Conservation (phyloP, 2,797 vertebrate species). For the Falco berigora region DNA sequence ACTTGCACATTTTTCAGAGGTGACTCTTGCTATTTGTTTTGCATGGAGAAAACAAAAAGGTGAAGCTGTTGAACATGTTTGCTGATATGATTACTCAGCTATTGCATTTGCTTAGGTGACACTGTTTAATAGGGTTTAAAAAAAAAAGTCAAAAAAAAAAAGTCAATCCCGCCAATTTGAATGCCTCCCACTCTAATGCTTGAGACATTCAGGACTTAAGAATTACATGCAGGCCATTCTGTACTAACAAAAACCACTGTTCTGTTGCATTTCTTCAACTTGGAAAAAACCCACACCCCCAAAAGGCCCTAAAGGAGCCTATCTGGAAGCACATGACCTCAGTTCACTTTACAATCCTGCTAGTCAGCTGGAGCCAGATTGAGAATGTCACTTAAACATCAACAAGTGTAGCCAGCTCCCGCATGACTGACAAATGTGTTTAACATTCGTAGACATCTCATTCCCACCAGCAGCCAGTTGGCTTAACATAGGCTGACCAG, state of each 20-base stretch:
- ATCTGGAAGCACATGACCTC: not conserved
- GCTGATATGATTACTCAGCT: not conserved
- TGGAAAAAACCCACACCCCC: rapidly evolving
- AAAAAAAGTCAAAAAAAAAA: not conserved
- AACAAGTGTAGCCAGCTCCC: not conserved
- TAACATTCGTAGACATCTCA: not conserved
- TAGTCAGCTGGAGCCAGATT: not conserved
- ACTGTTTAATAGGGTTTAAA: not conserved
- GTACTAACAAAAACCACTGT: not conserved
- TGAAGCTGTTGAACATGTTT: not conserved
- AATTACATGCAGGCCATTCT: not conserved
- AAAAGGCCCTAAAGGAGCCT: not conserved
- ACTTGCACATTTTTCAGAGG: not conserved
- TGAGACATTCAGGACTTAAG: not conserved
- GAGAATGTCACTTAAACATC: slow-evolving; percentile 15
- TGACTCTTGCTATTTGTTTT: not conserved
- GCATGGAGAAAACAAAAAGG: not conserved
- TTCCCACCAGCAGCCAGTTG: not conserved
- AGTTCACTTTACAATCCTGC: not conserved
- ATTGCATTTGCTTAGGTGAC: not conserved
- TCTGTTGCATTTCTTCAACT: not conserved
- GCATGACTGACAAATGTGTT: not conserved
- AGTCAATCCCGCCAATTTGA: not conserved
- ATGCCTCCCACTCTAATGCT: not conserved
- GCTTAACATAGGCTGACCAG: slow-evolving; percentile 5